Percentiles rank a stretch among this genome's conserved stretches.
Conservation (phyloP, 2,888 invertebrate genomes). For the Dasysyrphus tricinctus region DNA sequence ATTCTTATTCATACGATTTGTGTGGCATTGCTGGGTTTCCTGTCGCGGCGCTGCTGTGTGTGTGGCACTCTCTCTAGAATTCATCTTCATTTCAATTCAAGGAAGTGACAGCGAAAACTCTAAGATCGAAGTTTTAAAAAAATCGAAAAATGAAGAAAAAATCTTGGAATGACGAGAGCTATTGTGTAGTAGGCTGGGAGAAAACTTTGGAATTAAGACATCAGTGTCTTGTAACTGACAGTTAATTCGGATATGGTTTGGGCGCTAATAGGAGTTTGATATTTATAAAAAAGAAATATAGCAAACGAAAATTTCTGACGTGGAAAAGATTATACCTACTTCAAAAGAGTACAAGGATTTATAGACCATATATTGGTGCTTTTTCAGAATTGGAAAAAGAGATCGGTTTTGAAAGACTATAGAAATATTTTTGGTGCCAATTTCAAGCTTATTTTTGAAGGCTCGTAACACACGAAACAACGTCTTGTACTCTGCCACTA, state of each 20-base stretch:
- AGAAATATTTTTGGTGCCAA: no score
- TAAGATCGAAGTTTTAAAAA: conserved; percentile 9
- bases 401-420: no score
- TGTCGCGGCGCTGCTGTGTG: conserved; percentile 33
- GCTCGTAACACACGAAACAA: no score
- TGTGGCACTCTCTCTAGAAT: conserved; percentile 7
- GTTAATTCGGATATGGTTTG: background rate
- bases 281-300: background rate
- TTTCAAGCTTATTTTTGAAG: no score
- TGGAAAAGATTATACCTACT: no score
- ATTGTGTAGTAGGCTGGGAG: conserved; percentile 60
- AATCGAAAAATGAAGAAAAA: conserved; percentile 2
- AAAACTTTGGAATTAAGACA: conserved; percentile 52
- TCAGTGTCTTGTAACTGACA: conserved; percentile 52
- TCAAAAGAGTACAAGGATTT: no score
- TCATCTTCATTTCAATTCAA: conserved; percentile 67
- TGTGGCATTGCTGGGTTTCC: conserved; percentile 17
- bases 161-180: conserved; percentile 27
- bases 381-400: no score
- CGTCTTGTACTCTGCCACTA: no score
- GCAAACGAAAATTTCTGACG: background rate
- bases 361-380: no score
- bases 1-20: background rate
- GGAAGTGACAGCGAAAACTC: conserved; percentile 59
- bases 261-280: background rate